A percentile compares a stretch with the other conserved stretches of the same genome.
Evolutionary conservation across 2,797 vertebrate genomes (phyloP).

Genomic region (Pelodytes ibericus): DNA sequence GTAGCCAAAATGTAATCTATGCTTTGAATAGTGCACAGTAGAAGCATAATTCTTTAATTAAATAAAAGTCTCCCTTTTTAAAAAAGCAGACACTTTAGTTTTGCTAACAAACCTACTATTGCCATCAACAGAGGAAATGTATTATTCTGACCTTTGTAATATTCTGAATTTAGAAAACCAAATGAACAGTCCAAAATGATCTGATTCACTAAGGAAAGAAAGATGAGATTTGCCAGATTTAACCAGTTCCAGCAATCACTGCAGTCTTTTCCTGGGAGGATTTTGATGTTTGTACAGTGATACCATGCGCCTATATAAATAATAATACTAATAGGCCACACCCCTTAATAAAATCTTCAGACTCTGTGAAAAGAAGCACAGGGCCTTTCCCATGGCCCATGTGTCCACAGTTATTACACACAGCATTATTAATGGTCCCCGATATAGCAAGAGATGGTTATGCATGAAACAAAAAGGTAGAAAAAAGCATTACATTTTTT

Average conservation of each 20-base stretch:
- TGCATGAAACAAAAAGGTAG: no score
- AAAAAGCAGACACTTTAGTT: no score
- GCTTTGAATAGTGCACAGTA: no score
- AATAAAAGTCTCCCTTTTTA: no score
- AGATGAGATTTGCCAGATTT: neutral
- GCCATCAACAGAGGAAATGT: no score
- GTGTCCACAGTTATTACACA: constrained; percentile 18
- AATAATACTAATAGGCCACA: constrained; percentile 12
- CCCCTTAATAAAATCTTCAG: neutral
- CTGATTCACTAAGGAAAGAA: neutral
- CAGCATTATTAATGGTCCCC: constrained; percentile 26
- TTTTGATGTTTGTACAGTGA: neutral
- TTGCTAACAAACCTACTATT: no score
- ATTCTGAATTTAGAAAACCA: neutral
- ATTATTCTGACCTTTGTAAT: neutral
- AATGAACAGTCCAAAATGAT: neutral
- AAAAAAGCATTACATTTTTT: no score
- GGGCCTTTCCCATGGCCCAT: constrained; percentile 23
- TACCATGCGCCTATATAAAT: constrained; percentile 17
- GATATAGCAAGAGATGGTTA: constrained; percentile 6
- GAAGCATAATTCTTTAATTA: no score
- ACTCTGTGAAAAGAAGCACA: constrained; percentile 25
- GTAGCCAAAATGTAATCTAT: no score
- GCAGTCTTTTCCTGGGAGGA: neutral
- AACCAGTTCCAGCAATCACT: neutral